A percentile compares a stretch with the other conserved stretches of the same genome.
phyloP scores from a whole-genome alignment of 2,888 invertebrate species.

The Macrosiphum euphorbiae region DNA sequence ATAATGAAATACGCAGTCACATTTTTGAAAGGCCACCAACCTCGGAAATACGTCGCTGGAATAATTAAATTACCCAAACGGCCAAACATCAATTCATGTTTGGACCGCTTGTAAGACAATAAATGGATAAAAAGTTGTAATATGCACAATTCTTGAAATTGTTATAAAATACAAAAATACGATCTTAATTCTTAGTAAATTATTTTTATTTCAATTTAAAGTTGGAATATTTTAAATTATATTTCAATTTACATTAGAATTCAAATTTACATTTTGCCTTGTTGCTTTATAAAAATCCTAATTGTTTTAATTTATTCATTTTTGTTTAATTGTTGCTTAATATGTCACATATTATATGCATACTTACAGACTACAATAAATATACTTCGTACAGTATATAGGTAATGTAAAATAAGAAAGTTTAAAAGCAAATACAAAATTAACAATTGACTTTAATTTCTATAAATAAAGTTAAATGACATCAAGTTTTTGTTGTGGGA shows the following conservation, averaged over 20 bases:
- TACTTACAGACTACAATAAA: too few species aligned
- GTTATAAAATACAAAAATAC: neutral
- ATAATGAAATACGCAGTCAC: neutral
- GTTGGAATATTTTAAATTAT: neutral
- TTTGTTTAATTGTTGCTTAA: too few species aligned
- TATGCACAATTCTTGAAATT: neutral
- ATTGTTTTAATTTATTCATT: too few species aligned
- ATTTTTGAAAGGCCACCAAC: neutral
- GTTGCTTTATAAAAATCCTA: too few species aligned
- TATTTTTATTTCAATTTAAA: neutral
- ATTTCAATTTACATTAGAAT: neutral
- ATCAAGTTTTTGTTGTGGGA: too few species aligned
- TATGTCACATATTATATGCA: too few species aligned
- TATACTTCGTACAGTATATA: too few species aligned
- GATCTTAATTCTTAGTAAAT: neutral
- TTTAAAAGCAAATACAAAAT: too few species aligned
- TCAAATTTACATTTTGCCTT: too few species aligned
- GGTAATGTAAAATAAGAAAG: too few species aligned
- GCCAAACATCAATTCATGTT: neutral
- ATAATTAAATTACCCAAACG: neutral
- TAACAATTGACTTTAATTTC: too few species aligned
- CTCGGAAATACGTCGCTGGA: neutral
- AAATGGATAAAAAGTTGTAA: neutral
- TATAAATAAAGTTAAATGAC: too few species aligned
- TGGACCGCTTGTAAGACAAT: neutral